Base-by-base conservation (phyloP, 1,140 invertebrate genomes). In the Heliothis subflexa region DNA sequence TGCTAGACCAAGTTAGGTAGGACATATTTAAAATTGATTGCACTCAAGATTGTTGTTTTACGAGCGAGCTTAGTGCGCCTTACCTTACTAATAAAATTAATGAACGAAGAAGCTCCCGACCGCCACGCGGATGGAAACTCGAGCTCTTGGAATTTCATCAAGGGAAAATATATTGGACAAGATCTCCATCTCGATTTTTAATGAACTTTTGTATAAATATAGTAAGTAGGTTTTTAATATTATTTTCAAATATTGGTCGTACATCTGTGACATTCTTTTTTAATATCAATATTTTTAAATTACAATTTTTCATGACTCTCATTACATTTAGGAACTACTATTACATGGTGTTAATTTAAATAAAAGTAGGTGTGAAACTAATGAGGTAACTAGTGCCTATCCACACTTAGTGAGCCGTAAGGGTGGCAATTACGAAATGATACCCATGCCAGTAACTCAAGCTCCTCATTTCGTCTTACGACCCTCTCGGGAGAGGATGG, bases 61-160 rank as follows among this genome's bases (percentile, higher is more conserved):
- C 55, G 71, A 73, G 55, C 12, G 13, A 61, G 55, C 71, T 73
- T 59, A 73, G 71, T 59, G 54, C 13, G 71, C 40, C 33, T 57
- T 73, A 45, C 71, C 52, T 73, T n/a, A 61, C 71, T 47, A 57
- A 73, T 73, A 73, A 73, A 73, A 73, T 73, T 73, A 73, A 73
- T 73, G 71, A 73, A 59, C 71, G 71, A 33, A 7, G 70, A 47
- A 47, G 62, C 62, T 49, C 40, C 40, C 62, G 40, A 54, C 68
- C 7, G 50, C 50, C 49, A 54, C 18, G 47, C 66, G 50, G 50
- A 71, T 49, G 47, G 52, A 54, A 71, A 71, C 68, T 18, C 28
- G 50, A 55, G 25, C 68, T 55, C 49, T 28, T 25, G 66, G 54
- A 70, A 54, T 70, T 70, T 70, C 66, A 70, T 70, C 66, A 70